A percentile compares a stretch with the other conserved stretches of the same genome.
Conservation (phyloP, 1,140 invertebrate species). For the Tenebrio molitor region DNA sequence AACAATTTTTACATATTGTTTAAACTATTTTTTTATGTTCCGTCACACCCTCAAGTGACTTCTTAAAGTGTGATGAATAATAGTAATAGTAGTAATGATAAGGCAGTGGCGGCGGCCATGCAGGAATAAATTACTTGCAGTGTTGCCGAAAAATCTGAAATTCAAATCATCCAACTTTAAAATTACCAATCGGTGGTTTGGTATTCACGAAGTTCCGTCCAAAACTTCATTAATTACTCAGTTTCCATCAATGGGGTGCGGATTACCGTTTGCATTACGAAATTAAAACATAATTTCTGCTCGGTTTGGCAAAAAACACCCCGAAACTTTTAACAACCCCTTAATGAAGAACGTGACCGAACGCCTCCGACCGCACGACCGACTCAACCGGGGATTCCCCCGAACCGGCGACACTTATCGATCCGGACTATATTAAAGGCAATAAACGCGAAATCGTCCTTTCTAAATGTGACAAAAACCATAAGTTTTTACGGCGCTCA, state of each 20-base stretch:
- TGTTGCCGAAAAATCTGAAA: slow-evolving; percentile 6
- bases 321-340: not conserved
- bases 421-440: slow-evolving; percentile 8
- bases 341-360: slow-evolving; percentile 23
- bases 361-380: too few species aligned
- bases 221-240: slow-evolving; percentile 21
- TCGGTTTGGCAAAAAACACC: not conserved
- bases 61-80: too few species aligned
- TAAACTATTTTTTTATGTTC: too few species aligned
- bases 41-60: too few species aligned
- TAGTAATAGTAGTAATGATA: too few species aligned
- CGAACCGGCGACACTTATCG: not conserved
- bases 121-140: slow-evolving; percentile 12
- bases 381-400: too few species aligned
- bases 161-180: slow-evolving; percentile 22
- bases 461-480: slow-evolving; percentile 17
- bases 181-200: slow-evolving; percentile 21
- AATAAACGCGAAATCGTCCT: not conserved
- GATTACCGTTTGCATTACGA: slow-evolving; percentile 20
- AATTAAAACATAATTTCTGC: slow-evolving; percentile 28
- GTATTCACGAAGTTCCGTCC: slow-evolving; percentile 1
- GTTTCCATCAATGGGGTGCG: not conserved
- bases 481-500: not conserved
- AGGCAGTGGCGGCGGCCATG: not conserved
- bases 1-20: too few species aligned